phyloP scores from a whole-genome alignment of 2,888 invertebrate genomes.

The Polietes domitor region DNA sequence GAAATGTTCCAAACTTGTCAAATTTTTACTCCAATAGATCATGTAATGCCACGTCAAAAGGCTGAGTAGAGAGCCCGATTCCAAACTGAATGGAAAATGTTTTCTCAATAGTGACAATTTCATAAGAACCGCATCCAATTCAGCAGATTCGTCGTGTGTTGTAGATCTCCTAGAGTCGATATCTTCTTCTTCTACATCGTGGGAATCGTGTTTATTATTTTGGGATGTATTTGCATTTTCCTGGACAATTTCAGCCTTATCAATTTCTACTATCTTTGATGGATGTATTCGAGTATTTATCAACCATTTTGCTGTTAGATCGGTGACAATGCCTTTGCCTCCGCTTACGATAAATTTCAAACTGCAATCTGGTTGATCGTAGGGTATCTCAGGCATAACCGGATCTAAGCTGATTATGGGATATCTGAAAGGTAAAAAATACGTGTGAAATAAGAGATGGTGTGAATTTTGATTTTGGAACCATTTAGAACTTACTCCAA shows the following conservation, averaged over 20 bases:
- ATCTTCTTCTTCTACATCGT: too few relatives aligned
- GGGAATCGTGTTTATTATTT: background rate
- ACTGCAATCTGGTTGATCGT: slow-evolving; percentile 84
- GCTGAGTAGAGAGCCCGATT: slow-evolving; percentile 88
- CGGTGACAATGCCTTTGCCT: slow-evolving; percentile 92
- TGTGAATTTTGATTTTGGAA: slow-evolving; percentile 73
- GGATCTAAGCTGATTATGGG: slow-evolving; percentile 73
- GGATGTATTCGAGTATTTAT: slow-evolving; percentile 88
- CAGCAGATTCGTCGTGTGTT: slow-evolving; percentile 52
- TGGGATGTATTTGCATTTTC: slow-evolving; percentile 45
- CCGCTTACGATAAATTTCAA: slow-evolving; percentile 85
- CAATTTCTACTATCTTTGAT: slow-evolving; percentile 82
- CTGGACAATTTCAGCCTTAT: slow-evolving; percentile 70
- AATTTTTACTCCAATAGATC: slow-evolving; percentile 91
- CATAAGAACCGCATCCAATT: slow-evolving; percentile 82
- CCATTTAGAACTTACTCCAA: slow-evolving; percentile 86
- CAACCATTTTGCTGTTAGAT: slow-evolving; percentile 93
- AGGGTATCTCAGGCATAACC: slow-evolving; percentile 82
- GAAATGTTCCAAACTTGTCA: slow-evolving; percentile 85
- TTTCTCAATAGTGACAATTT: slow-evolving; percentile 85
- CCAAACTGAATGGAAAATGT: slow-evolving; percentile 93
- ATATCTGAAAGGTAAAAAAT: slow-evolving; percentile 70
- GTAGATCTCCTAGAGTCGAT: slow-evolving; percentile 21
- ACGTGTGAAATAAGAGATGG: background rate
- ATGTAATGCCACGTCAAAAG: slow-evolving; percentile 97